These are phyloP conservation scores for Aphrocallistes beatrix DNA, from an alignment of 37 sponge, comb jelly and placozoan genomes.

Conservation along the genomic window DNA sequence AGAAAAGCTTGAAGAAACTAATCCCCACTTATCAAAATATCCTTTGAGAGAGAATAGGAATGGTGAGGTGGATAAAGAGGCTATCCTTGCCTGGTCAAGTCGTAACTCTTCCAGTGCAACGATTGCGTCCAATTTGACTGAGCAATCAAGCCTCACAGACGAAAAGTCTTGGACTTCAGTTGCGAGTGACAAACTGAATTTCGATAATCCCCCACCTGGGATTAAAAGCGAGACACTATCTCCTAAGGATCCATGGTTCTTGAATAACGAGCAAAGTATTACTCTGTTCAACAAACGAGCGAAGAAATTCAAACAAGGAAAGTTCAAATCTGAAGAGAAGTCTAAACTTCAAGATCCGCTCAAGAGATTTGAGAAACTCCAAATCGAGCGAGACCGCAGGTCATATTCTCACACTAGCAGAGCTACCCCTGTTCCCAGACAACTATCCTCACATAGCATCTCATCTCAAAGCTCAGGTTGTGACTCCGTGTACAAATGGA, in stretches of 20 bases:
- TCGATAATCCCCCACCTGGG: neutral
- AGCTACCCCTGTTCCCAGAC: neutral
- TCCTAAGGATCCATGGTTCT: neutral
- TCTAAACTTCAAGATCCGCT: neutral
- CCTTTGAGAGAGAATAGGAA: no score
- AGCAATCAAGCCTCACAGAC: neutral
- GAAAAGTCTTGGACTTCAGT: neutral
- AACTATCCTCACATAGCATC: neutral
- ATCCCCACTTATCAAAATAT: no score
- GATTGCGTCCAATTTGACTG: neutral
- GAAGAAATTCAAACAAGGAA: conserved; percentile 15
- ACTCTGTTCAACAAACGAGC: conserved; percentile 1
- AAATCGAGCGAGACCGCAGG: neutral
- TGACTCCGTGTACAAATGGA: neutral
- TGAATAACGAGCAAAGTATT: neutral
- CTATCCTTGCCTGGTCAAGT: neutral
- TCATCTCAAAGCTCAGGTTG: neutral
- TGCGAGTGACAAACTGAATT: no score
- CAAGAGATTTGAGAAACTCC: neutral
- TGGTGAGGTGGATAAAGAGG: neutral
- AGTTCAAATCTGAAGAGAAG: neutral
- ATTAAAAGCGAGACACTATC: neutral
- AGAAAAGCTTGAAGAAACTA: neutral
- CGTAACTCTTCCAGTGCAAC: conserved; percentile 13
- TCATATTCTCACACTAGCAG: neutral